Evolutionary conservation across 2,888 invertebrate genomes (phyloP).

Genomic region (Tachina fera): DNA sequence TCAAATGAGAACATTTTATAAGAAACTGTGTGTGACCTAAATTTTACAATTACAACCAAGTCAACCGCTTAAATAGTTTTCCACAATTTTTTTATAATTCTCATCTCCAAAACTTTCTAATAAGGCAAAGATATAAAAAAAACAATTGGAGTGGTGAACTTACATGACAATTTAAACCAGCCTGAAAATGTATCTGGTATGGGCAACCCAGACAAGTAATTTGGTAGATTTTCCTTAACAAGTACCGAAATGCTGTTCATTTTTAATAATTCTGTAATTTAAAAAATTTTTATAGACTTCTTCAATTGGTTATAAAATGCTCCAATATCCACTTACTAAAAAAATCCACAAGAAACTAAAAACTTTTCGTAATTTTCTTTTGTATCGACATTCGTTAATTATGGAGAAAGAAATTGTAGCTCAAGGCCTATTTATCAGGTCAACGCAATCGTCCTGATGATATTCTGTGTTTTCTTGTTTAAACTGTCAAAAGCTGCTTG

Average conservation of each 20-base stretch:
- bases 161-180: slow-evolving; percentile 93
- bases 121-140: background rate
- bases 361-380: slow-evolving; percentile 16
- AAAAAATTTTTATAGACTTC: background rate
- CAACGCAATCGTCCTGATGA: no score
- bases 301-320: background rate
- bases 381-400: slow-evolving; percentile 50
- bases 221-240: slow-evolving; percentile 91
- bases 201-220: slow-evolving; percentile 92
- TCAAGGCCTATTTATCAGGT: no score
- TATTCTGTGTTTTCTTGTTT: no score
- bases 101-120: background rate
- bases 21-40: no score
- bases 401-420: background rate
- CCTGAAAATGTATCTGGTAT: slow-evolving; percentile 93
- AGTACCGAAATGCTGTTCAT: slow-evolving; percentile 91
- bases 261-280: slow-evolving; percentile 72
- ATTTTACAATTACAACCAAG: no score
- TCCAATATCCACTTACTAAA: slow-evolving; percentile 38
- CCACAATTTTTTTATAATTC: no score
- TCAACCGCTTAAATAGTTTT: background rate
- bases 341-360: slow-evolving; percentile 52
- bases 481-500: no score
- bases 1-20: no score
- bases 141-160: slow-evolving; percentile 77